Evolutionary conservation across 2,888 invertebrate species (phyloP).

Genomic region (Quadriops clusia): DNA sequence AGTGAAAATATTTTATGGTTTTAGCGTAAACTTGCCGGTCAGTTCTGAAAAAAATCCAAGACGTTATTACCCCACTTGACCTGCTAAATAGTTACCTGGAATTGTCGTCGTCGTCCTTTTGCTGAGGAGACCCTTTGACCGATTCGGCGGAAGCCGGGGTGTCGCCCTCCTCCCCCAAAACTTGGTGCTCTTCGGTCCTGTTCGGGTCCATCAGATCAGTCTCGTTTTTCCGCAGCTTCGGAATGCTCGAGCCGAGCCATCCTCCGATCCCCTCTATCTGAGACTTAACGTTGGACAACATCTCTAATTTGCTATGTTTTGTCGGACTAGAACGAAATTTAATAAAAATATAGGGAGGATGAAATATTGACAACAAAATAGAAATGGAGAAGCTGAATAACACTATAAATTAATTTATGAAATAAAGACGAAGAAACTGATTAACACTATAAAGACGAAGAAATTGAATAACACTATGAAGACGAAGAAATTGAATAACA

Average conservation of each 20-base stretch:
- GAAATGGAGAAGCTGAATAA: no score
- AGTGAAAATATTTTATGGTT: no score
- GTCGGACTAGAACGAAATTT: slow-evolving; percentile 50
- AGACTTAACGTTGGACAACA: slow-evolving; percentile 77
- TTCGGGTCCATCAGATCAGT: slow-evolving; percentile 26
- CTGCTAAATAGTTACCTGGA: slow-evolving; percentile 50
- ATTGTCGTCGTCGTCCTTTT: slow-evolving; percentile 73
- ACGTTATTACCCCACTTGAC: not conserved
- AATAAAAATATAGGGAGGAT: no score
- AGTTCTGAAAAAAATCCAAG: no score
- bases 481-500: no score
- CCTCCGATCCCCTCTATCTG: slow-evolving; percentile 80
- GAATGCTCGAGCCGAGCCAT: slow-evolving; percentile 58
- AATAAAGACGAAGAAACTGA: no score
- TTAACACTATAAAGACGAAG: no score
- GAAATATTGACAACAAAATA: no score
- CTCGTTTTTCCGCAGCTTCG: slow-evolving; percentile 61
- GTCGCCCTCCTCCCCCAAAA: slow-evolving; percentile 35
- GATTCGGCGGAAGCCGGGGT: slow-evolving; percentile 37
- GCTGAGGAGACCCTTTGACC: slow-evolving; percentile 31
- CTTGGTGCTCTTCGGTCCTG: slow-evolving; percentile 16
- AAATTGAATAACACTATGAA: no score
- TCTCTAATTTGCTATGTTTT: slow-evolving; percentile 62
- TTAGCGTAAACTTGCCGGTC: no score
- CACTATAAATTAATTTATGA: no score